A percentile compares a stretch with the other conserved stretches of the same genome.
phyloP scores from a whole-genome alignment of 1,140 invertebrate genomes.

The Polypedilum vanderplanki region DNA sequence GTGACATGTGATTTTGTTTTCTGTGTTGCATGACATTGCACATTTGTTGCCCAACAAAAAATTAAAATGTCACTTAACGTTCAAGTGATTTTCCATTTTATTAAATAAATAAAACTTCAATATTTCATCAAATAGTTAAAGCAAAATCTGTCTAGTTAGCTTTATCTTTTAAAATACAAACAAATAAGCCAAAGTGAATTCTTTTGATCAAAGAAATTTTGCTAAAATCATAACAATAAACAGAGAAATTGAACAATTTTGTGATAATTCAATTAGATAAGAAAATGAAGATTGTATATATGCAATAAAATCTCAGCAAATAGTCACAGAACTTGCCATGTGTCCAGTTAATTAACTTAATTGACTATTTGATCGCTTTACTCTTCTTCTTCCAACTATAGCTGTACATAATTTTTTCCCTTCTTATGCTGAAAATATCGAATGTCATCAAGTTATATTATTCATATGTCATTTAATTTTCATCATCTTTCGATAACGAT shows the following conservation, averaged over 20 bases:
- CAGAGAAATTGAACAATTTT: constrained; percentile 3
- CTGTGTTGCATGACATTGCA: too few species aligned
- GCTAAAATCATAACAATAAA: neutral
- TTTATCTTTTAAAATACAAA: too few species aligned
- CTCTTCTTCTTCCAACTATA: neutral
- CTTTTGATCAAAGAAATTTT: neutral
- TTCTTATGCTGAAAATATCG: neutral
- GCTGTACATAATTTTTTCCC: neutral
- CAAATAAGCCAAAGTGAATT: neutral
- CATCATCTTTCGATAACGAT: constrained; percentile 18
- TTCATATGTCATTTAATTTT: constrained; percentile 20
- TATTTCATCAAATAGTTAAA: too few species aligned
- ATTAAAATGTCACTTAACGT: too few species aligned
- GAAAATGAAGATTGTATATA: neutral
- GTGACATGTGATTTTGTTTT: too few species aligned
- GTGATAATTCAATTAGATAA: neutral
- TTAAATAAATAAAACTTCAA: too few species aligned
- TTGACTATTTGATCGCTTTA: constrained; percentile 3
- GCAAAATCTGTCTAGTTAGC: too few species aligned
- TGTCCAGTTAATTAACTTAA: constrained; percentile 12
- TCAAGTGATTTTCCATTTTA: too few species aligned
- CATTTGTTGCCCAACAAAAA: too few species aligned
- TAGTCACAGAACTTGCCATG: neutral
- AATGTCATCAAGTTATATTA: neutral
- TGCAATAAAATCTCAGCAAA: constrained; percentile 6